Evolutionary conservation across 2,888 invertebrate genomes (phyloP), one percentile per base, ranked within the genome.

Genomic region (Campoletis raptor): DNA sequence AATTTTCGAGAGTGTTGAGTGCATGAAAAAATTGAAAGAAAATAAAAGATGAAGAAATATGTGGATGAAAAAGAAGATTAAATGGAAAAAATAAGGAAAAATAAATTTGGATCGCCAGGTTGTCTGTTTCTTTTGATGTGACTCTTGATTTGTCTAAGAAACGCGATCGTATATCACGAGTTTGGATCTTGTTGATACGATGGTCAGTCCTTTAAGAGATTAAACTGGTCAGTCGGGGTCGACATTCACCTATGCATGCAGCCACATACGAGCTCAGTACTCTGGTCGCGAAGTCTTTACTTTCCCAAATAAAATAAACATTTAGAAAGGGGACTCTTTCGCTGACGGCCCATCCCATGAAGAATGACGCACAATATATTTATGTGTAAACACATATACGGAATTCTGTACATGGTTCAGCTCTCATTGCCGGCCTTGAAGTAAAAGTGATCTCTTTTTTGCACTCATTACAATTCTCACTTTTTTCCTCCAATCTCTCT

Each of bases 221-320:
- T 67, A 54, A 77, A 83, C 85, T 42, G 52, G 81, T 69, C 79
- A 57, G 69, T 70, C 83, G 80, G 78, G 72, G 81, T 74, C 83
- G 80, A 85, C 87, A 81, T 83, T 85, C 87, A 82, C 87, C 83
- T 82, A 69, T 74, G 57, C 81, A 21, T 42, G 78, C 45, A 64
- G n/a, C 45, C 42, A 64, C 73, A 69, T 57, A 40, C 80, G 77
- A 84, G 72, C 83, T 74, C 81, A 76, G 77, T 57, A 76, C 73
- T 40, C 78, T 72, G 72, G 72, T 82, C 74, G 81, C 18, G 48
- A 36, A 57, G 52, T n/a, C 76, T 87, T 83, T 76, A 93, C 93
- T 94, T 94, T 94, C 92, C 89, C 90, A 91, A 92, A 92, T 91
- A 89, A 91, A 92, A 92, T 89, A 90, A 92, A 93, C 87, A 88